Conservation (phyloP, 1,140 invertebrate species). For the Procambarus virginalis region DNA sequence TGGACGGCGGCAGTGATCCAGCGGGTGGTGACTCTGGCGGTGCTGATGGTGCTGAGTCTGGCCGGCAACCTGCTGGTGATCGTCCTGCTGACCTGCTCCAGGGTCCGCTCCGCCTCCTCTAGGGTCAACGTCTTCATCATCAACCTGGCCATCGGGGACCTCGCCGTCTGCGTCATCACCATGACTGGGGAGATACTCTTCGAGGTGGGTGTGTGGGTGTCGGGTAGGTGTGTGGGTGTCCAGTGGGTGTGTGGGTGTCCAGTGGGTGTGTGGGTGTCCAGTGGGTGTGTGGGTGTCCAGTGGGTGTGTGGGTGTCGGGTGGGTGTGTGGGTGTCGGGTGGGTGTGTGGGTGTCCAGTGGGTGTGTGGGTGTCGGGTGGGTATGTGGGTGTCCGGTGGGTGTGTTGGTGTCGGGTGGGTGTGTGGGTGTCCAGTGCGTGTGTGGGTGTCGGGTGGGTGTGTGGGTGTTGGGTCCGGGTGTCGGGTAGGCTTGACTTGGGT, state of each 20-base stretch:
- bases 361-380: background rate
- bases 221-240: background rate
- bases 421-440: background rate
- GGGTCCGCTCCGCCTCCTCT: constrained; percentile 73
- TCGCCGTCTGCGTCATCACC: constrained; percentile 75
- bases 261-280: no score
- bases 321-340: no score
- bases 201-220: constrained; percentile 71
- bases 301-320: no score
- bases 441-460: no score
- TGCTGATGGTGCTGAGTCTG: constrained; percentile 74
- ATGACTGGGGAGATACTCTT: constrained; percentile 76
- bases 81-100: constrained; percentile 74
- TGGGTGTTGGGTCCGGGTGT: no score
- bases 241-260: no score
- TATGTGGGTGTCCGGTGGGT: constrained; percentile 68
- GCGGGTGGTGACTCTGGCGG: constrained; percentile 73
- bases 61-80: constrained; percentile 75
- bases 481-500: no score
- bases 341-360: constrained; percentile 66
- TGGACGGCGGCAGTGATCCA: constrained; percentile 75
- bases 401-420: background rate
- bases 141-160: constrained; percentile 75
- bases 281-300: no score
- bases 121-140: constrained; percentile 76